phyloP scores from a whole-genome alignment of 1,140 invertebrate genomes.

The Orussus abietinus region DNA sequence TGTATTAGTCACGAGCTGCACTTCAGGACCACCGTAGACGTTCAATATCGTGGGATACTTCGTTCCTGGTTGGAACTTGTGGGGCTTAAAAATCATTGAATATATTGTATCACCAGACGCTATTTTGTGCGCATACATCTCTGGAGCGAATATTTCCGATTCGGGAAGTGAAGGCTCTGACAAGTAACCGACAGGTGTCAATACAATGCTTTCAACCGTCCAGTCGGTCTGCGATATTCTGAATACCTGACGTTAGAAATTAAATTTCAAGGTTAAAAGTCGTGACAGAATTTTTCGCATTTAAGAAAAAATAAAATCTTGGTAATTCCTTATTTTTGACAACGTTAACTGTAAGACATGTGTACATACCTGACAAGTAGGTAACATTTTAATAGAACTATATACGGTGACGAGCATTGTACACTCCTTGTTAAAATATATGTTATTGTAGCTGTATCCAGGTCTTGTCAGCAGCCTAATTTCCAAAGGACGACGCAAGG shows the following conservation, averaged over 20 bases:
- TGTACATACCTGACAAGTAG: slow-evolving; percentile 62
- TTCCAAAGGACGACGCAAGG: slow-evolving; percentile 63
- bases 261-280: neutral
- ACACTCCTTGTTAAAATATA: slow-evolving; percentile 84
- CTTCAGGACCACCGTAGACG: slow-evolving; percentile 96
- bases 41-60: slow-evolving; percentile 94
- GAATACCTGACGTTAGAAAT: slow-evolving; percentile 57
- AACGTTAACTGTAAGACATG: too few species aligned
- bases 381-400: slow-evolving; percentile 80
- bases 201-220: slow-evolving; percentile 63
- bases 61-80: slow-evolving; percentile 67
- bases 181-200: slow-evolving; percentile 67
- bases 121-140: slow-evolving; percentile 70
- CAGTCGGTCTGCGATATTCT: slow-evolving; percentile 62
- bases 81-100: slow-evolving; percentile 90
- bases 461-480: slow-evolving; percentile 68
- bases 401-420: slow-evolving; percentile 83
- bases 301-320: too few species aligned
- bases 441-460: slow-evolving; percentile 69
- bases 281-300: too few species aligned
- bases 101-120: slow-evolving; percentile 74
- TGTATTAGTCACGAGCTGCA: slow-evolving; percentile 94
- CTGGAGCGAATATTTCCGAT: slow-evolving; percentile 62
- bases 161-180: slow-evolving; percentile 62
- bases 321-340: too few species aligned